Base-by-base conservation (phyloP, 1,140 invertebrate genomes). In the Calephelis nemesis region DNA sequence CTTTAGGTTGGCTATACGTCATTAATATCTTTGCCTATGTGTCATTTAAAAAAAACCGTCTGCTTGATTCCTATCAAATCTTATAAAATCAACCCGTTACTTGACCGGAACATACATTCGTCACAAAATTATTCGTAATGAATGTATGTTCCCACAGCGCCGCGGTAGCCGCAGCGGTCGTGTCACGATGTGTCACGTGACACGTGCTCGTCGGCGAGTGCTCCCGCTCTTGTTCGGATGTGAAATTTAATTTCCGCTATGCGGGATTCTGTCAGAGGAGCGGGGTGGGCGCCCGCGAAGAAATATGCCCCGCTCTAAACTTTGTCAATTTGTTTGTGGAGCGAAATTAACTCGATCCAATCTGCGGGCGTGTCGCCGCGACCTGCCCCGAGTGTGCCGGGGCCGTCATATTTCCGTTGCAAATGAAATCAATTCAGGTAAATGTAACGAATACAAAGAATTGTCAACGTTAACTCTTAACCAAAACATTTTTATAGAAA, bases 301-400 rank as follows among this genome's bases (percentile, higher is more conserved):
- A 91, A 91, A 90, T 91, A 90, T 90, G 85, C 86, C 84, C 82
- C 86, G 87, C 83, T 91, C 81, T 88, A 88, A 91, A 91, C 87
- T 91, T 91, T 91, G 89, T 90, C 89, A 91, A 91, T 91, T 91
- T 91, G 86, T 91, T 91, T 91, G 88, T 91, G 86, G 86, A 85
- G 85, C 79, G 85, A 91, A 91, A 91, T 90, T 91, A 91, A 91
- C 89, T 91, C 82, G 87, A 90, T 89, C 87, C 83, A 88, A 91
- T 90, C 87, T 90, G 86, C 82, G 84, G 84, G 79, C 79, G 79
- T 71, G 73, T 77, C 76, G 76, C 78, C 72, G 77, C 83, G 83
- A 85, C 81, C 86, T 80, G 82, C 77, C 84, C 80, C 74, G 75
- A 76, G 58, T 45, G 62, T 71, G 72, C 74, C 68, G 77, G 70